A percentile compares a stretch with the other conserved stretches of the same genome.
phyloP scores from a whole-genome alignment of 2,888 invertebrate species.

The Ophion obscuratus region DNA sequence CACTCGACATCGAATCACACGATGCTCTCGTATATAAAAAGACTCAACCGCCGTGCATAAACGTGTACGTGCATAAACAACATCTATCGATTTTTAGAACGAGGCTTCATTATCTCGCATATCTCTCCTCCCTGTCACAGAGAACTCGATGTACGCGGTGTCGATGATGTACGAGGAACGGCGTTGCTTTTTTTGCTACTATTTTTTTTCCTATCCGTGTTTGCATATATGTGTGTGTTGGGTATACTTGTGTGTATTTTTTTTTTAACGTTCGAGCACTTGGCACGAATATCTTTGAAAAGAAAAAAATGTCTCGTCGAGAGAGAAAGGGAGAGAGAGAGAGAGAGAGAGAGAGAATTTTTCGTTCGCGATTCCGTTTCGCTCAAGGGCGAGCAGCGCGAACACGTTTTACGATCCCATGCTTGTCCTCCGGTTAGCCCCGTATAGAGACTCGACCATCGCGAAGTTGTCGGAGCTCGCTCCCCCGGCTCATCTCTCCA shows the following conservation, averaged over 20 bases:
- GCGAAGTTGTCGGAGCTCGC: too few species aligned
- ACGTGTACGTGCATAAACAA: background rate
- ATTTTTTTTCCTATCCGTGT: background rate
- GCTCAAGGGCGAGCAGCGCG: conserved; percentile 31
- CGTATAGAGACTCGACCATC: too few species aligned
- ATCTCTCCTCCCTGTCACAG: background rate
- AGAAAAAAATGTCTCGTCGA: background rate
- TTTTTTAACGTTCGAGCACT: background rate
- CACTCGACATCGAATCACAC: too few species aligned
- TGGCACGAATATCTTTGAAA: too few species aligned
- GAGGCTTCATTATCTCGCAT: background rate
- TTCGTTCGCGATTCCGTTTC: conserved; percentile 38
- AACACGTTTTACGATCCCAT: conserved; percentile 38
- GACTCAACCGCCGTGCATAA: background rate
- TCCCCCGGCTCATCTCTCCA: background rate
- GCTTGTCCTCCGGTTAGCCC: too few species aligned
- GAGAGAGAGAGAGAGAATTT: conserved; percentile 12
- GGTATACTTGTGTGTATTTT: background rate
- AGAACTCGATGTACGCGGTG: background rate
- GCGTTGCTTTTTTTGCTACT: background rate
- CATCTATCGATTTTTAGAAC: conserved; percentile 2
- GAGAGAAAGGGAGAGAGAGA: background rate
- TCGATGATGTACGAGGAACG: background rate
- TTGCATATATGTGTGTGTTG: background rate
- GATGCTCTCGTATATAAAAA: background rate